A percentile compares a stretch with the other conserved stretches of the same genome.
phyloP scores from a whole-genome alignment of 2,797 vertebrate genomes.

The Mormyrus hasselquistii region DNA sequence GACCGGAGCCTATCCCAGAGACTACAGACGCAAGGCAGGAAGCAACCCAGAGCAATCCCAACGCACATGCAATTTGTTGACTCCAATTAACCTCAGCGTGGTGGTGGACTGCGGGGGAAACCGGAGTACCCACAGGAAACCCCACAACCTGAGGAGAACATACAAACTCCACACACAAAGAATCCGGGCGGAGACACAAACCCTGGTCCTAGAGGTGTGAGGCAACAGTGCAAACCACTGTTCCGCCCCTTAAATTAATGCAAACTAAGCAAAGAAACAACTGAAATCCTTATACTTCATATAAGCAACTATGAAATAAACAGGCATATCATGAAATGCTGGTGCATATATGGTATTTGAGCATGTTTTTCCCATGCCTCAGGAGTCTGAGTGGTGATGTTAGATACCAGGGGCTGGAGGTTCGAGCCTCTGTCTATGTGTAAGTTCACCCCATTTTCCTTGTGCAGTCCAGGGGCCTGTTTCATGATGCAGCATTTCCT shows the following conservation, averaged over 20 bases:
- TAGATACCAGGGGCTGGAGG: not conserved
- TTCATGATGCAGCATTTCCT: not conserved
- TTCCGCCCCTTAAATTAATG: no score
- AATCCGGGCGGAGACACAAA: not conserved
- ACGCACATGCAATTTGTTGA: not conserved
- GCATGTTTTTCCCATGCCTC: not conserved
- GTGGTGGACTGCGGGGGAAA: not conserved
- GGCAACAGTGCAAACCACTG: not conserved
- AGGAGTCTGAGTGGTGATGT: not conserved
- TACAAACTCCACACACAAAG: not conserved
- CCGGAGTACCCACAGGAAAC: not conserved
- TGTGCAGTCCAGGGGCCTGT: not conserved
- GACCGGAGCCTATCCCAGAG: not conserved
- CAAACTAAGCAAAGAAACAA: not conserved
- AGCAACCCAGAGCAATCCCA: not conserved
- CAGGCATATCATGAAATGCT: not conserved
- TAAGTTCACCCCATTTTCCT: not conserved
- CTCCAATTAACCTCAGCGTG: not conserved
- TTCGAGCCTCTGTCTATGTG: not conserved
- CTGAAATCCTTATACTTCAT: not conserved
- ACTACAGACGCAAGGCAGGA: not conserved
- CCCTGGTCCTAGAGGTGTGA: not conserved
- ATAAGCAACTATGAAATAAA: not conserved
- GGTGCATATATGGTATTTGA: not conserved
- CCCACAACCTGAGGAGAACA: not conserved